Evolutionary conservation across 2,888 invertebrate genomes (phyloP), one percentile per base, ranked within the genome.

Genomic region (Sphaerophoria taeniata): DNA sequence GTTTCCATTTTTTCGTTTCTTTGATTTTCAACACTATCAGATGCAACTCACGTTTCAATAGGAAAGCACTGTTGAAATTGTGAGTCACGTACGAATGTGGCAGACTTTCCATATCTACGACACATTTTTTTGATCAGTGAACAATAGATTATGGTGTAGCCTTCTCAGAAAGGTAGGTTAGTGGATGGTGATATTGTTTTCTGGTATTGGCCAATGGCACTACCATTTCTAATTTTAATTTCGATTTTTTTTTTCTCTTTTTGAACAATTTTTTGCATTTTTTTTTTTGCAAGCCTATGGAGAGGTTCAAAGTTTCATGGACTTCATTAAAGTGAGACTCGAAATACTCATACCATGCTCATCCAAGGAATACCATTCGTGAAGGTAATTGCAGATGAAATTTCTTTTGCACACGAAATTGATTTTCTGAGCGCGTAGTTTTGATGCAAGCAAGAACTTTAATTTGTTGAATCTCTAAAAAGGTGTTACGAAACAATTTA

Each of bases 71-170:
- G 39, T 47, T 47, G 33, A 63, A 49, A 61, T 6, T 34, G 47
- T 49, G 56, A 65, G 69, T 82, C 82, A 82, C 82, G 82, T 82
- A 82, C 69, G 34, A 11, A 31, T 45, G 60, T 60, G 24, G 36
- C 65, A 82, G 77, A 82, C 82, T 82, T 82, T 82, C 82, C 73
- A 77, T 71, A n/a, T n/a, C n/a, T n/a, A 76, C 51, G 67, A 55
- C 67, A 67, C 60, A 51, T 71, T 45, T 24, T 24, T 58, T 60
- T 67, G 14, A 69, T 74, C 56, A 58, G 51, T 16, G 55, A 49
- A 47, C 63, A 36, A 75, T 56, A 67, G 34, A 71, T 56, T 24
- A 14, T 56, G 34, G 56, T 56, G 24, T 60, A 24, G 24, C 43
- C 60, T 43, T 60, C 43, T n/a, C n/a, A 24, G 60, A 43, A 6